These are phyloP conservation scores for Myopa tessellatipennis DNA, from an alignment of 2,888 invertebrate genomes.

Conservation along the genomic window DNA sequence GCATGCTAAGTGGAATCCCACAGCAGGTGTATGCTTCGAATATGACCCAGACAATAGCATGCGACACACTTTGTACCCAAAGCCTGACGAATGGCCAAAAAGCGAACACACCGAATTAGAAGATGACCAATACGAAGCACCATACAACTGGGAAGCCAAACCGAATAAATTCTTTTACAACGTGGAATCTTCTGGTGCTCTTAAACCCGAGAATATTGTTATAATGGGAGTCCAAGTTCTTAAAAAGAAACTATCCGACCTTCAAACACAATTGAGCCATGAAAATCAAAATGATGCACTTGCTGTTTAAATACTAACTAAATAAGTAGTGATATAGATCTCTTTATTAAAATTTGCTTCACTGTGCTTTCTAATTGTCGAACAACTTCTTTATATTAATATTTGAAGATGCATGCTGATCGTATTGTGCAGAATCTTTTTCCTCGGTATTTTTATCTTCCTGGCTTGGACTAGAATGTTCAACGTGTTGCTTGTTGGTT, in stretches of 20 bases:
- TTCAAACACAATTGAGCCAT: constrained; percentile 92
- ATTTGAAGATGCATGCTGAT: not conserved
- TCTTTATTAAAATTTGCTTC: not conserved
- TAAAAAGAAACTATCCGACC: constrained; percentile 94
- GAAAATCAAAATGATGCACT: constrained; percentile 87
- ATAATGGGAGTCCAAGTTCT: constrained; percentile 92
- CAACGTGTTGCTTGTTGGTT: not conserved
- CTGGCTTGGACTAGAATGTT: not conserved
- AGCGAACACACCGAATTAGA: constrained; percentile 96
- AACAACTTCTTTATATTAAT: not conserved
- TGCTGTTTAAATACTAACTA: constrained; percentile 67
- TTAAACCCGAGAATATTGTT: constrained; percentile 97
- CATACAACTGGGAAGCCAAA: constrained; percentile 93
- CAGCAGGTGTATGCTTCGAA: constrained; percentile 97
- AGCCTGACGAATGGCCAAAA: constrained; percentile 99
- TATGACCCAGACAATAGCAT: constrained; percentile 99
- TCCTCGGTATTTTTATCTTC: not conserved
- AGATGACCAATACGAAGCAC: constrained; percentile 92
- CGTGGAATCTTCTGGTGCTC: constrained; percentile 94
- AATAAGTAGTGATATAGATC: not conserved
- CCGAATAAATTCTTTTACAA: constrained; percentile 98
- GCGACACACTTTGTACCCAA: constrained; percentile 94
- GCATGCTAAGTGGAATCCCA: constrained; percentile 99
- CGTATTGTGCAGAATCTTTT: not conserved
- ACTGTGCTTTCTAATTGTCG: not conserved